Percentiles rank a stretch among this genome's conserved stretches.
Evolutionary conservation across 2,797 vertebrate genomes (phyloP).

Genomic region (Thunnus albacares): DNA sequence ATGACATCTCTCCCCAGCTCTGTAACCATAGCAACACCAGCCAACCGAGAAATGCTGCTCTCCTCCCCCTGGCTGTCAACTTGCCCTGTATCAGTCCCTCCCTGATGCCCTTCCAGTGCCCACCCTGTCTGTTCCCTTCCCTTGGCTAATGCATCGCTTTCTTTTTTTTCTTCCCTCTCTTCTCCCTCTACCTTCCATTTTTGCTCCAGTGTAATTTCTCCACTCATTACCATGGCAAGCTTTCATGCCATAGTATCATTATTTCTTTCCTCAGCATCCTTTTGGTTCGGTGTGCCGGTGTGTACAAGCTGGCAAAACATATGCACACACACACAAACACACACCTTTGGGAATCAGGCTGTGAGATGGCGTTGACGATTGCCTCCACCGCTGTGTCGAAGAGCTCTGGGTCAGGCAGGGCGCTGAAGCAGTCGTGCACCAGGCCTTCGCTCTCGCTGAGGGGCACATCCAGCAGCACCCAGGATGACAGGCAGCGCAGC

Average conservation of each 20-base stretch:
- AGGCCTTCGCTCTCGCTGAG: slow-evolving; percentile 95
- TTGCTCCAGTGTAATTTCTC: slow-evolving; percentile 23
- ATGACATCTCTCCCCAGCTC: slow-evolving; percentile 85
- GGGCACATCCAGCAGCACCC: slow-evolving; percentile 97
- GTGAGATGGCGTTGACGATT: slow-evolving; percentile 98
- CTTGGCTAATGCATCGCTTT: slow-evolving; percentile 27
- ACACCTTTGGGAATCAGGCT: slow-evolving; percentile 98
- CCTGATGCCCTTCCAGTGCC: slow-evolving; percentile 60
- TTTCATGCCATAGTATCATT: neutral
- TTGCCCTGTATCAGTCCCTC: slow-evolving; percentile 68
- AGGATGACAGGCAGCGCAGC: slow-evolving; percentile 98
- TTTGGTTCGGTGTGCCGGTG: neutral
- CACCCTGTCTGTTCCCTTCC: slow-evolving; percentile 56
- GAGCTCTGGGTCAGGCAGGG: slow-evolving; percentile 95
- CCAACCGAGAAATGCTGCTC: slow-evolving; percentile 82
- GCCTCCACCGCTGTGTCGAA: slow-evolving; percentile 98
- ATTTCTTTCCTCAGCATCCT: slow-evolving; percentile 8
- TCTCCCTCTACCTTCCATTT: neutral
- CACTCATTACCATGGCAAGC: neutral
- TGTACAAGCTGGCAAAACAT: neutral
- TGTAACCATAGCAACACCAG: slow-evolving; percentile 88
- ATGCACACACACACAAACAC: slow-evolving; percentile 23
- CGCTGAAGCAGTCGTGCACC: slow-evolving; percentile 94
- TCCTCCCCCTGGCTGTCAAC: slow-evolving; percentile 76
- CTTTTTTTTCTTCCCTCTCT: slow-evolving; percentile 8